Conservation (phyloP, 2,888 invertebrate genomes). For the Therioaphis trifolii region DNA sequence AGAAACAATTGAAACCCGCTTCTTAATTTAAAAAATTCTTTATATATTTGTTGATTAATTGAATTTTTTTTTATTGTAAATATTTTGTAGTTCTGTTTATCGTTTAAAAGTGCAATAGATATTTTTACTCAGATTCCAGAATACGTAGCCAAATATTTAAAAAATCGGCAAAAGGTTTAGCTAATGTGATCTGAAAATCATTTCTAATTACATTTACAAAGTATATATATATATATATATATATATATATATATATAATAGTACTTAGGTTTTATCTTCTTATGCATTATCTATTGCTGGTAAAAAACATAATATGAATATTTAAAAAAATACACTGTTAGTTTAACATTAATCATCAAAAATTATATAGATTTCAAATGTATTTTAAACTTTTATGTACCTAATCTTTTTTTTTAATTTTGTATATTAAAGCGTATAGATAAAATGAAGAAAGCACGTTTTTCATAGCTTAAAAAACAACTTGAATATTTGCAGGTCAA, state of each 20-base stretch:
- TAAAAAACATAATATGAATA: neutral
- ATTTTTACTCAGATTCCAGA: slow-evolving; percentile 12
- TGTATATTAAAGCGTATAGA: too few species aligned
- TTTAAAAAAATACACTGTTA: neutral
- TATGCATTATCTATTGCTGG: neutral
- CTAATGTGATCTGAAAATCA: slow-evolving; percentile 17
- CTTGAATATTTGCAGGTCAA: too few species aligned
- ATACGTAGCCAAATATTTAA: neutral
- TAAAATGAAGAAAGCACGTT: too few species aligned
- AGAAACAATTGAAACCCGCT: slow-evolving; percentile 20
- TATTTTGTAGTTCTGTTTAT: neutral
- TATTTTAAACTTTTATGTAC: too few species aligned
- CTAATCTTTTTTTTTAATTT: too few species aligned
- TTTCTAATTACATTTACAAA: neutral
- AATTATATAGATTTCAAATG: too few species aligned
- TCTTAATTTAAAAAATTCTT: neutral
- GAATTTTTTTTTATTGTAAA: neutral
- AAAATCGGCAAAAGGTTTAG: neutral
- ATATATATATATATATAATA: too few species aligned
- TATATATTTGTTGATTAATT: neutral
- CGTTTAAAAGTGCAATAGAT: neutral
- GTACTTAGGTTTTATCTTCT: neutral
- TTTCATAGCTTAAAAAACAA: too few species aligned
- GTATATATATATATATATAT: neutral
- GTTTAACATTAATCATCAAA: too few species aligned